Evolutionary conservation across 1,140 invertebrate species (phyloP), one percentile per base, ranked within the genome.

Genomic region (Phthorimaea operculella): DNA sequence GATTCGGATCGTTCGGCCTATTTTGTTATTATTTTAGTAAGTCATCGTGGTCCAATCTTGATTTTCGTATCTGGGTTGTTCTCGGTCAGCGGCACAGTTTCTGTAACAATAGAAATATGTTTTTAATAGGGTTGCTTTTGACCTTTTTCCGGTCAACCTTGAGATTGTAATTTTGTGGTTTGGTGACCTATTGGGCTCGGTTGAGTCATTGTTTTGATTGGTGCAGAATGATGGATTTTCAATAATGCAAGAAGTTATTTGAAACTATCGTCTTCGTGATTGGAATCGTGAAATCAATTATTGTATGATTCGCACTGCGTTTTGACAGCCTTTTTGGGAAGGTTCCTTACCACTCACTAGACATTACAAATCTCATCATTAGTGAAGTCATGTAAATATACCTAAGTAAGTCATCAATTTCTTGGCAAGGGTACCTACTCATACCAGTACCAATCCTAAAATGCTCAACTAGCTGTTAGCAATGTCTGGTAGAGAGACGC

Each of bases 61-160:
- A 57, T 63, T 61, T 57, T 59, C 21, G 21, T 28, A 28, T 28
- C 50, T 47, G 60, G 47, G 51, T 65, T 61, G 42, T 64, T 57
- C 57, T 59, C 66, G 64, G 64, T 65, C 66, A 55, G 61, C 47
- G 51, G 44, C 57, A 49, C 49, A 42, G 52, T 55, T 62, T 64
- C 78, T 81, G 78, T 55, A 81, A 81, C 72, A 81, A 79, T 72
- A 66, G 64, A 72, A 66, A 54, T 44, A 57, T 34, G 34, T 60
- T 60, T 57, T 64, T 68, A 62, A 28, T 66, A 60, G 56, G 60
- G 63, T 57, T 63, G 62, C 57, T 59, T 67, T 70, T 71, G 64
- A 76, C 72, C 73, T 77, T 76, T 76, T 60, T 47, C 15, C 36
- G 51, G 63, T 62, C 68, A 68, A 66, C 72, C 68, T 77, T 75